Evolutionary conservation across 1,140 invertebrate genomes (phyloP).

Genomic region (Euura saliciscinereae): DNA sequence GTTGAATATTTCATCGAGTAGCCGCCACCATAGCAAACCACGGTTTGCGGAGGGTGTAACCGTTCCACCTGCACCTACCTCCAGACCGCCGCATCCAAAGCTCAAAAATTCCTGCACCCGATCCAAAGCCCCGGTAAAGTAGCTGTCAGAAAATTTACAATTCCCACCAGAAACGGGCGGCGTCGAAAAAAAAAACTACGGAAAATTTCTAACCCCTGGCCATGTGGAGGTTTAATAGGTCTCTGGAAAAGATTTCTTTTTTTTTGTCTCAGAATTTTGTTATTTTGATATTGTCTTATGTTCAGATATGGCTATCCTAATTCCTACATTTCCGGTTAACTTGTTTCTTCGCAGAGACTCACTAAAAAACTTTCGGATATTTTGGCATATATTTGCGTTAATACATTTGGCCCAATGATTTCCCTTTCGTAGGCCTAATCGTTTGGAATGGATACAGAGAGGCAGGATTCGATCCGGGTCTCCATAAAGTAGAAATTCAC

Average conservation of each 20-base stretch:
- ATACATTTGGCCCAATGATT: not conserved
- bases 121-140: constrained; percentile 28
- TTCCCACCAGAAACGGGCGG: constrained; percentile 27
- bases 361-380: too few species aligned
- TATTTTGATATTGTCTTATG: too few species aligned
- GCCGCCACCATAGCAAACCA: constrained; percentile 39
- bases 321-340: too few species aligned
- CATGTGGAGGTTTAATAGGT: not conserved
- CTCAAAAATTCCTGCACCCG: not conserved
- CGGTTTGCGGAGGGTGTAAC: constrained; percentile 22
- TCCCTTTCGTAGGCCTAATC: not conserved
- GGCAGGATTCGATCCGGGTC: not conserved
- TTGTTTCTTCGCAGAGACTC: too few species aligned
- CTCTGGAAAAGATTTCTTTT: not conserved
- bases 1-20: constrained; percentile 47
- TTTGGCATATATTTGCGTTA: too few species aligned
- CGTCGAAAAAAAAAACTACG: too few species aligned
- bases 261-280: too few species aligned
- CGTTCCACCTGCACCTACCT: not conserved
- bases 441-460: not conserved
- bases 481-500: constrained; percentile 2
- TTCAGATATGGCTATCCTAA: too few species aligned
- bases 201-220: too few species aligned
- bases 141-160: constrained; percentile 44
- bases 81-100: not conserved